Percentiles rank a stretch among this genome's conserved stretches.
Evolutionary conservation across 2,888 invertebrate genomes (phyloP).

Genomic region (Brenthis daphne): DNA sequence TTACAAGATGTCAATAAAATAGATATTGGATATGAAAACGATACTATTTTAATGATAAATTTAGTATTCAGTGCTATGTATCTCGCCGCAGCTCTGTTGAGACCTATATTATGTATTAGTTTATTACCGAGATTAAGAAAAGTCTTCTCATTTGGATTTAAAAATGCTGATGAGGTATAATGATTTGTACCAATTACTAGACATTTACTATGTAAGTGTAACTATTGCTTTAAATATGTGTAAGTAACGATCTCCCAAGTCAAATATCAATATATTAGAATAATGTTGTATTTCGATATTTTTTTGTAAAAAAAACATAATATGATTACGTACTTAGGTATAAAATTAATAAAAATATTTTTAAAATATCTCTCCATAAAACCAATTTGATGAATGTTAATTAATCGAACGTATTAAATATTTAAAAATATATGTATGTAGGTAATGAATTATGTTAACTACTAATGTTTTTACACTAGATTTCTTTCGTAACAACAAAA

Average conservation of each 20-base stretch:
- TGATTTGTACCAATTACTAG: not conserved
- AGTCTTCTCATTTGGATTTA: slow-evolving; percentile 54
- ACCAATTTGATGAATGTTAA: too few species aligned
- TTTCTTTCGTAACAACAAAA: too few species aligned
- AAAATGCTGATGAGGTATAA: slow-evolving; percentile 43
- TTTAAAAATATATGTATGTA: too few species aligned
- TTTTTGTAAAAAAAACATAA: not conserved
- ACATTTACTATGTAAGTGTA: not conserved
- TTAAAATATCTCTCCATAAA: too few species aligned
- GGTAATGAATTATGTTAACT: too few species aligned
- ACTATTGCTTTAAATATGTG: slow-evolving; percentile 7
- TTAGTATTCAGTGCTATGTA: slow-evolving; percentile 58
- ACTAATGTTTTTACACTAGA: too few species aligned
- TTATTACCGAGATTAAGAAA: slow-evolving; percentile 52
- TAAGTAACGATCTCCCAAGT: slow-evolving; percentile 7
- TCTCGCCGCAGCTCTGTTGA: slow-evolving; percentile 50
- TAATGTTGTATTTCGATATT: slow-evolving; percentile 1
- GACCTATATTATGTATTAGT: slow-evolving; percentile 55
- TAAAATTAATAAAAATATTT: too few species aligned
- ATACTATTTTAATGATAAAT: slow-evolving; percentile 50
- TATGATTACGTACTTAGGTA: too few species aligned
- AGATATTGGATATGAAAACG: slow-evolving; percentile 47
- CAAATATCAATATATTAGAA: slow-evolving; percentile 3
- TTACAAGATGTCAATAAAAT: slow-evolving; percentile 51
- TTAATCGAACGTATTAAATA: too few species aligned